phyloP scores from a whole-genome alignment of 2,797 vertebrate genomes.

The Sparus aurata region DNA sequence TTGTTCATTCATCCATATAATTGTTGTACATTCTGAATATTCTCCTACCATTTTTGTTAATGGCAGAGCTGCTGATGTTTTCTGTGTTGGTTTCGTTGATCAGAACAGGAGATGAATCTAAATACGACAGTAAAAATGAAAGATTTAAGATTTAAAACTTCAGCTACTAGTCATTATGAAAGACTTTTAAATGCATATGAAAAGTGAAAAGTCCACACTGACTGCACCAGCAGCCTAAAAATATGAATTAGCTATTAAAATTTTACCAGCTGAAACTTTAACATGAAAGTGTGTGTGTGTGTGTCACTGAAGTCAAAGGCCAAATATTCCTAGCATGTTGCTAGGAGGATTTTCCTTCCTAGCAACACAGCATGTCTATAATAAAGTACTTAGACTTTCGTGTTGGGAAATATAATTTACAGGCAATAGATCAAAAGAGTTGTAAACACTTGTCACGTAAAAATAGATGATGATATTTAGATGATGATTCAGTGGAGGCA shows the following conservation, averaged over 20 bases:
- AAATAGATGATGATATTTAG: neutral
- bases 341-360: neutral
- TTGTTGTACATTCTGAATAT: neutral
- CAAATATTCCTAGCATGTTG: too few relatives aligned
- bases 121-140: neutral
- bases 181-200: neutral
- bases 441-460: too few relatives aligned
- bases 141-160: neutral
- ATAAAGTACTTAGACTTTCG: neutral
- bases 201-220: neutral
- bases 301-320: too few relatives aligned
- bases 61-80: slow-evolving; percentile 17
- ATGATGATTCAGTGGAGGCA: neutral
- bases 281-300: too few relatives aligned
- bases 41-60: slow-evolving; percentile 17
- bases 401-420: neutral
- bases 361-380: too few relatives aligned
- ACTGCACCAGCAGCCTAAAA: neutral
- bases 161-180: neutral
- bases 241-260: neutral
- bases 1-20: neutral
- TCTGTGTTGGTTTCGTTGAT: slow-evolving; percentile 13
- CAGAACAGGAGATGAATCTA: slow-evolving; percentile 31
- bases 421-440: neutral
- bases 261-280: too few relatives aligned